Conservation (phyloP, 1,140 invertebrate genomes). For the Nephila pilipes region DNA sequence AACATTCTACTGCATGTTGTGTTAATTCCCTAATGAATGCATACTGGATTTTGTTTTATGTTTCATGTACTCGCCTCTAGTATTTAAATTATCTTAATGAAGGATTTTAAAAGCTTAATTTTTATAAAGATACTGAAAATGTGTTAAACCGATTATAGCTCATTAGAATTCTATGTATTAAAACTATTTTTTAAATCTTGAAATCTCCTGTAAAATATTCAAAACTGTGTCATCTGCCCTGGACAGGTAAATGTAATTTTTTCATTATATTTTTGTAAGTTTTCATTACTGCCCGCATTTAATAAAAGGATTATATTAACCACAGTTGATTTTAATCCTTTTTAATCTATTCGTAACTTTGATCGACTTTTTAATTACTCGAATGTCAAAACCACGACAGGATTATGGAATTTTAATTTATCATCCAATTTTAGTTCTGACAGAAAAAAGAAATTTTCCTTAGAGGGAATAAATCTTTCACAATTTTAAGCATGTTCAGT, state of each 20-base stretch:
- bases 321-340: neutral
- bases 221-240: neutral
- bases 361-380: neutral
- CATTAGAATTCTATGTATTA: neutral
- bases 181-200: neutral
- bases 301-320: neutral
- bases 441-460: neutral
- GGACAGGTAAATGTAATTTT: neutral
- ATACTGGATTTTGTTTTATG: neutral
- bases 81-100: neutral
- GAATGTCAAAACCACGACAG: neutral
- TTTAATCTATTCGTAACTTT: neutral
- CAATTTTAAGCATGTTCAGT: neutral
- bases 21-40: no score
- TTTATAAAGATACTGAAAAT: neutral
- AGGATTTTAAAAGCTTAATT: neutral
- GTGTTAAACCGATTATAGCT: neutral
- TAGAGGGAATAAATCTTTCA: neutral
- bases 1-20: no score
- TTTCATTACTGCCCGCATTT: neutral
- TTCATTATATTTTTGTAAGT: neutral
- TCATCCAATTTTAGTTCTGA: neutral
- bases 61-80: neutral
- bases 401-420: slow-evolving; percentile 17
- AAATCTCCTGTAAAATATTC: neutral